A percentile compares a stretch with the other conserved stretches of the same genome.
Conservation (phyloP, 2,797 vertebrate genomes). For the Decapterus maruadsi region DNA sequence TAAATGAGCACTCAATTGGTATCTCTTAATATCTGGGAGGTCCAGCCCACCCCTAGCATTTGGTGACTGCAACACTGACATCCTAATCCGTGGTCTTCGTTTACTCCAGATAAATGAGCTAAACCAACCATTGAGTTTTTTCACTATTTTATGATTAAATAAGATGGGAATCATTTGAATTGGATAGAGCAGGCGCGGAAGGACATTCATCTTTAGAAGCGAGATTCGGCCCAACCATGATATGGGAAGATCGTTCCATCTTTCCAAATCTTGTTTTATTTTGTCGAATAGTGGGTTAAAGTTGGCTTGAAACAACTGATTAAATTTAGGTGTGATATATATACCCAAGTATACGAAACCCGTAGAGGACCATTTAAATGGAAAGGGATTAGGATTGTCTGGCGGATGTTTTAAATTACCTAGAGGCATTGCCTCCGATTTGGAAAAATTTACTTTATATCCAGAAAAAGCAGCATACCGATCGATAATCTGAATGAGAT, state of each 20-base stretch:
- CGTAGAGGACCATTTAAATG: constrained; percentile 4
- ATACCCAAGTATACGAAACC: constrained; percentile 7
- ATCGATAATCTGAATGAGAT: not conserved
- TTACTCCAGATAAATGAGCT: constrained; percentile 7
- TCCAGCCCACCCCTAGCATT: not conserved
- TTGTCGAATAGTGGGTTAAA: constrained; percentile 1
- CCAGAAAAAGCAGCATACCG: constrained; percentile 1
- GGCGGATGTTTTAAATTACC: not conserved
- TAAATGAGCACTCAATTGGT: too few species aligned
- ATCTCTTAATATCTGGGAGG: not conserved
- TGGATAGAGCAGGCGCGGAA: constrained; percentile 4
- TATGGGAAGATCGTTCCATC: constrained; percentile 6
- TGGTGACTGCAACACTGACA: not conserved
- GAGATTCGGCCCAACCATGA: constrained; percentile 9
- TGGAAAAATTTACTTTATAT: constrained; percentile 4
- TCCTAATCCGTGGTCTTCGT: constrained; percentile 3
- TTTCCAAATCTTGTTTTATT: constrained; percentile 6
- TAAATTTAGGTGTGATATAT: constrained; percentile 9
- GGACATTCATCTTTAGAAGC: constrained; percentile 16
- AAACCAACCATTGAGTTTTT: not conserved
- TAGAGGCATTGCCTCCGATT: constrained; percentile 14
- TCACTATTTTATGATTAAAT: constrained; percentile 14
- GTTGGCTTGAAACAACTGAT: constrained; percentile 7
- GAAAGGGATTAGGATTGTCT: constrained; percentile 1
- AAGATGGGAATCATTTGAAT: constrained; percentile 17